Evolutionary conservation across 2,113 vertebrate genomes (phyloP).

Genomic region (Istiophorus platypterus): DNA sequence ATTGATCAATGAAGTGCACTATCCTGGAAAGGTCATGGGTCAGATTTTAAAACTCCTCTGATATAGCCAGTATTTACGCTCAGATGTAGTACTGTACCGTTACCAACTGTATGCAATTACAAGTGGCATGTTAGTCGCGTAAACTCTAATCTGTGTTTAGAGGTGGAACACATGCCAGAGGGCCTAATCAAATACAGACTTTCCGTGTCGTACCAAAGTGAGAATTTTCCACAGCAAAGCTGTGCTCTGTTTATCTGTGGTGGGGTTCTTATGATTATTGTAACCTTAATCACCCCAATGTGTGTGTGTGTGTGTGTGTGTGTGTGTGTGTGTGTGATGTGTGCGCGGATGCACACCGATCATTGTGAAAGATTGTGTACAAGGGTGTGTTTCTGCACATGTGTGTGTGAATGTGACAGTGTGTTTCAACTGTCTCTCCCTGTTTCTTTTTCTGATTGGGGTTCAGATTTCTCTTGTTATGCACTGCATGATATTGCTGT

Average conservation of each 20-base stretch:
- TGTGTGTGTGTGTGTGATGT: slow-evolving; percentile 3
- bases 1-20: slow-evolving; percentile 6
- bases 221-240: slow-evolving; percentile 53
- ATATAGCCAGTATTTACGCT: slow-evolving; percentile 50
- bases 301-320: slow-evolving; percentile 26
- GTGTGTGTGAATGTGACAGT: slow-evolving; percentile 1
- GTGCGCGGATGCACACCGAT: slow-evolving; percentile 4
- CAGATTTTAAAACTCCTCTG: slow-evolving; percentile 16
- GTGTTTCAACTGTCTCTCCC: slow-evolving; percentile 10
- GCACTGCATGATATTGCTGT: slow-evolving; percentile 86
- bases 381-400: slow-evolving; percentile 14
- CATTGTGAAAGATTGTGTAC: slow-evolving; percentile 21
- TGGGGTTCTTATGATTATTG: slow-evolving; percentile 35
- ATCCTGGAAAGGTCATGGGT: slow-evolving; percentile 18
- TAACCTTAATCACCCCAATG: slow-evolving; percentile 32
- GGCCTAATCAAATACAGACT: slow-evolving; percentile 36
- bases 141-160: slow-evolving; percentile 29
- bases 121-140: slow-evolving; percentile 70
- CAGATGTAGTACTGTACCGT: slow-evolving; percentile 54
- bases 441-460: slow-evolving; percentile 50
- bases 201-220: slow-evolving; percentile 74
- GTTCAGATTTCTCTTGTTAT: slow-evolving; percentile 71
- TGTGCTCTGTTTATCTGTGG: slow-evolving; percentile 39
- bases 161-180: slow-evolving; percentile 30
- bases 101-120: slow-evolving; percentile 60